phyloP scores from a whole-genome alignment of 1,140 invertebrate species.

The Nylanderia fulva region DNA sequence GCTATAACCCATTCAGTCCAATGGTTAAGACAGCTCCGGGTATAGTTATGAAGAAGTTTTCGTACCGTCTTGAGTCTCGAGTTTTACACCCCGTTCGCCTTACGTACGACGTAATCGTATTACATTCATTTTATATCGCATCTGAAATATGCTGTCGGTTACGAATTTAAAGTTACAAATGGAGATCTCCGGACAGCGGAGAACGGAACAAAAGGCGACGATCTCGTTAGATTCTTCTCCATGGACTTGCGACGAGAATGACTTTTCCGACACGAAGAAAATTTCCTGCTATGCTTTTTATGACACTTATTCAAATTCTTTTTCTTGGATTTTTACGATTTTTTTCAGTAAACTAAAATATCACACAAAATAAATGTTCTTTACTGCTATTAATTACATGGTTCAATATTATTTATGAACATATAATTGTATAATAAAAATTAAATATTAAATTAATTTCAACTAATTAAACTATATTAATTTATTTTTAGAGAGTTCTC shows the following conservation, averaged over 20 bases:
- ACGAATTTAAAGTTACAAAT: constrained; percentile 60
- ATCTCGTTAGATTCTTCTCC: constrained; percentile 41
- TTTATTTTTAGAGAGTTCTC: background rate
- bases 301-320: background rate
- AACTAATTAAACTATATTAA: background rate
- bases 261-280: constrained; percentile 23
- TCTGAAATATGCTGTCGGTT: constrained; percentile 56
- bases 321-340: constrained; percentile 11
- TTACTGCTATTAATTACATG: background rate
- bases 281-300: background rate
- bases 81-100: constrained; percentile 22
- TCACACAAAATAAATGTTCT: background rate
- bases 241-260: background rate
- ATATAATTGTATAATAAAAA: background rate
- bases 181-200: constrained; percentile 17
- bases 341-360: background rate
- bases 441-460: constrained; percentile 6
- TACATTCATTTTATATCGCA: constrained; percentile 36
- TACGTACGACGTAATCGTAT: constrained; percentile 45
- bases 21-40: constrained; percentile 23
- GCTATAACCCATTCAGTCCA: constrained; percentile 45
- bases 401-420: background rate
- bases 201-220: constrained; percentile 30
- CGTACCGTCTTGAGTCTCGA: background rate
- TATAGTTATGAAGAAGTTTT: constrained; percentile 50